Percentiles rank a stretch among this genome's conserved stretches.
phyloP scores from a whole-genome alignment of 2,888 invertebrate species.

The Plagiodera versicolora region DNA sequence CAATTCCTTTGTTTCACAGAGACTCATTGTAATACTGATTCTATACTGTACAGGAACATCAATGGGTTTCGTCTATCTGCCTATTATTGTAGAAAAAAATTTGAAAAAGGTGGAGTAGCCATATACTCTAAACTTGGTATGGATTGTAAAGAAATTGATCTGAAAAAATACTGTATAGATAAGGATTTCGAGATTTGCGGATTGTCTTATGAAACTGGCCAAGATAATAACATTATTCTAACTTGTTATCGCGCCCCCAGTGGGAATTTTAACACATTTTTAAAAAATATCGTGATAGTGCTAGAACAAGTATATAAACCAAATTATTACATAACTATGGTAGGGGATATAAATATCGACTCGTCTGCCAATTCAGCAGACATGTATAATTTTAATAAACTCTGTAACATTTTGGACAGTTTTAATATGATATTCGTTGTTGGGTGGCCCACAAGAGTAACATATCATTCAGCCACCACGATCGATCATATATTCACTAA shows the following conservation, averaged over 20 bases:
- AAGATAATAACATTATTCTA: neutral
- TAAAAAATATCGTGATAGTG: neutral
- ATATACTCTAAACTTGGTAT: neutral
- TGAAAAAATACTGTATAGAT: neutral
- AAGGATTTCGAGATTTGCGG: neutral
- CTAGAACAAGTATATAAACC: slow-evolving; percentile 4
- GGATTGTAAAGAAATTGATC: neutral
- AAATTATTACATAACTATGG: neutral
- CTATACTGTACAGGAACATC: slow-evolving; percentile 1
- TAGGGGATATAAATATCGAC: no score
- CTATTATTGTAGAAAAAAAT: slow-evolving; percentile 2
- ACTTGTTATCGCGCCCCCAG: slow-evolving; percentile 2
- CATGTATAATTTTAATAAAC: no score
- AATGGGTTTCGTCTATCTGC: slow-evolving; percentile 5
- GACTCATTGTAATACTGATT: neutral
- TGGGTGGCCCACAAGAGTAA: no score
- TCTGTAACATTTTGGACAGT: no score
- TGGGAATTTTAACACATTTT: neutral
- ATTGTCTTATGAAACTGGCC: no score
- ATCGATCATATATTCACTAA: no score
- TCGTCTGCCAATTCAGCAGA: no score
- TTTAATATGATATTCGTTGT: no score
- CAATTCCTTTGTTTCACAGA: slow-evolving; percentile 2
- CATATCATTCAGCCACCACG: no score
- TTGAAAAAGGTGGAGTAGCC: no score